Evolutionary conservation across 2,888 invertebrate species (phyloP).

Genomic region (Pristionchus maxplancki): DNA sequence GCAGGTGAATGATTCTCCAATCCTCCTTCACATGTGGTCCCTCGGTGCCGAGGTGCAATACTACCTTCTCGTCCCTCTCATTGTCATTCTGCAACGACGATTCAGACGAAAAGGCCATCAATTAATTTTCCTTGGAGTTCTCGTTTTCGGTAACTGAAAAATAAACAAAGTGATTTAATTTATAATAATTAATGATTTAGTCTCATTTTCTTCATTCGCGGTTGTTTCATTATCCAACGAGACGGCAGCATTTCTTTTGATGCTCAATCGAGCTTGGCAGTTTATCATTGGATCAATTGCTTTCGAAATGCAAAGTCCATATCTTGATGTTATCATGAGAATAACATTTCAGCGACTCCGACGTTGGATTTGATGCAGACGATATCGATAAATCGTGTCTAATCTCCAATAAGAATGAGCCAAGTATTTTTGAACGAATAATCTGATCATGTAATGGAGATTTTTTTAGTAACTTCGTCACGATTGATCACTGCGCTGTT

Average conservation of each 20-base stretch:
- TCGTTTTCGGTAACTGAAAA: not conserved
- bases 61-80: not conserved
- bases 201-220: not conserved
- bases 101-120: not conserved
- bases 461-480: not conserved
- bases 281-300: not conserved
- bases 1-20: not conserved
- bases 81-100: not conserved
- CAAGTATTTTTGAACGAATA: not conserved
- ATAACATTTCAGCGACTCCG: not conserved
- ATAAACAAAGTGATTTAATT: too few species aligned
- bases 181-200: not conserved
- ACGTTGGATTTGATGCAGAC: not conserved
- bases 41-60: conserved; percentile 25
- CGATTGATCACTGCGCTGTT: not conserved
- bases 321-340: not conserved
- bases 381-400: not conserved
- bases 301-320: not conserved
- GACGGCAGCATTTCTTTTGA: not conserved
- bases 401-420: not conserved
- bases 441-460: not conserved
- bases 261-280: conserved; percentile 8
- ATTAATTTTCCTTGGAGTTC: not conserved
- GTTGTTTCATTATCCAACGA: not conserved
- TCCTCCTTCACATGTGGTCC: conserved; percentile 36